Percentiles rank a stretch among this genome's conserved stretches.
Evolutionary conservation across 2,888 invertebrate species (phyloP).

Genomic region (Idaea straminata): DNA sequence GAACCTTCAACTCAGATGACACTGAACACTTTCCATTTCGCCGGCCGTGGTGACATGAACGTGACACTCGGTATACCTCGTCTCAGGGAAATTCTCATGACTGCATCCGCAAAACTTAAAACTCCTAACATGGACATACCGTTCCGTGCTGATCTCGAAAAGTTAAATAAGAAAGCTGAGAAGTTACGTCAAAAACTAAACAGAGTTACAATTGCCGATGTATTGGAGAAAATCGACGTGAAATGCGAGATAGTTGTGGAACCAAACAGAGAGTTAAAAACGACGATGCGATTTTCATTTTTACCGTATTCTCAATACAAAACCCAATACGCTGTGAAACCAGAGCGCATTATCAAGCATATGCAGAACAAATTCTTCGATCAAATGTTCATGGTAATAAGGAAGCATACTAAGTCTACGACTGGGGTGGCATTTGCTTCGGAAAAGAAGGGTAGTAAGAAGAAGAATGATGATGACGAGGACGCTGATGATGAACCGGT

Average conservation of each 20-base stretch:
- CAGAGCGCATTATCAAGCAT: constrained; percentile 84
- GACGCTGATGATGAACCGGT: constrained; percentile 42
- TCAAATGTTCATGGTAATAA: constrained; percentile 82
- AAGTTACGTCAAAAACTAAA: constrained; percentile 86
- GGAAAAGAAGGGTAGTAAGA: constrained; percentile 64
- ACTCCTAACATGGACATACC: constrained; percentile 98
- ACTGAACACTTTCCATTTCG: constrained; percentile 99
- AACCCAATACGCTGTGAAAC: constrained; percentile 85
- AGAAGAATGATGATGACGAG: constrained; percentile 64
- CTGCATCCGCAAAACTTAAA: constrained; percentile 94
- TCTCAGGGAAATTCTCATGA: constrained; percentile 97
- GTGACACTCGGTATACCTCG: constrained; percentile 99
- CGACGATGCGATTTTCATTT: constrained; percentile 86
- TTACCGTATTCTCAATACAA: constrained; percentile 87
- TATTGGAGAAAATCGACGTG: constrained; percentile 86
- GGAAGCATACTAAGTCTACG: constrained; percentile 78
- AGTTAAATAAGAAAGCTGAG: constrained; percentile 81
- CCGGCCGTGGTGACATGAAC: constrained; percentile 99
- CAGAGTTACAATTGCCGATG: constrained; percentile 88
- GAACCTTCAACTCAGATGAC: constrained; percentile 99
- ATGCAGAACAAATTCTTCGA: constrained; percentile 87
- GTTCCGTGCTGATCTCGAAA: constrained; percentile 76
- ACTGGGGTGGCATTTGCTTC: constrained; percentile 73
- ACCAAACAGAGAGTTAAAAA: constrained; percentile 81
- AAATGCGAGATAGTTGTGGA: constrained; percentile 77